Evolutionary conservation across 2,797 vertebrate genomes (phyloP).

Genomic region (Babyrousa celebensis): DNA sequence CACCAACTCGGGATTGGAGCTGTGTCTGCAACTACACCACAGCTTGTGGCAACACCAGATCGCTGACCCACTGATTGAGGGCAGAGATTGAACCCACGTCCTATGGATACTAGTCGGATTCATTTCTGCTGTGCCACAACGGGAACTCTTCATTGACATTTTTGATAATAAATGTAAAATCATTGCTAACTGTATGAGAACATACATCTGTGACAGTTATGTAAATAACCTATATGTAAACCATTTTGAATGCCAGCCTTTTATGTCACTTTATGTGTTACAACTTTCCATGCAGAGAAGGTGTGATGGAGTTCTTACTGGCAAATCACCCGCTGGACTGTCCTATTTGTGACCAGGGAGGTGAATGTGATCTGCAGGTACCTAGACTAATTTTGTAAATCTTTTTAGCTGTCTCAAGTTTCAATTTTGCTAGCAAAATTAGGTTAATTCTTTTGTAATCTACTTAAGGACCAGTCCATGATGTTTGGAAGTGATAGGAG

Average conservation of each 20-base stretch:
- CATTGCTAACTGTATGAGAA: background rate
- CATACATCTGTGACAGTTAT: slow-evolving; percentile 24
- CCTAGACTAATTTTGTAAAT: slow-evolving; percentile 44
- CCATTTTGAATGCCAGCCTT: slow-evolving; percentile 9
- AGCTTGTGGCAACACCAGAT: too few relatives aligned
- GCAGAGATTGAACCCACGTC: too few relatives aligned
- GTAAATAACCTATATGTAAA: slow-evolving; percentile 30
- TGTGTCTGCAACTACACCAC: too few relatives aligned
- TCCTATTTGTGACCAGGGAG: slow-evolving; percentile 99
- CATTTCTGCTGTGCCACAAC: too few relatives aligned
- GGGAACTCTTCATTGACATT: background rate
- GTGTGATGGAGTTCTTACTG: slow-evolving; percentile 99
- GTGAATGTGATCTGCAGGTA: slow-evolving; percentile 99
- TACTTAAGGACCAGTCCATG: slow-evolving; percentile 94
- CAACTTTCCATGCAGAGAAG: slow-evolving; percentile 93
- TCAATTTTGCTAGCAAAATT: slow-evolving; percentile 69
- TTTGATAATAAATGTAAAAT: slow-evolving; percentile 61
- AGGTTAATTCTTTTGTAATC: slow-evolving; percentile 71
- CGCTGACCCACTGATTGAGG: too few relatives aligned
- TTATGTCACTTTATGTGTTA: slow-evolving; percentile 49
- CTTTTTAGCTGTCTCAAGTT: background rate
- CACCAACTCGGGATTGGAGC: too few relatives aligned
- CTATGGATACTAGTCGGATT: too few relatives aligned
- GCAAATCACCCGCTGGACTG: slow-evolving; percentile 99
- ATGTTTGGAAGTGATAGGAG: slow-evolving; percentile 99